These are phyloP conservation scores for Cryptosula pallasiana DNA, from an alignment of 2,888 invertebrate species.

Conservation along the genomic window DNA sequence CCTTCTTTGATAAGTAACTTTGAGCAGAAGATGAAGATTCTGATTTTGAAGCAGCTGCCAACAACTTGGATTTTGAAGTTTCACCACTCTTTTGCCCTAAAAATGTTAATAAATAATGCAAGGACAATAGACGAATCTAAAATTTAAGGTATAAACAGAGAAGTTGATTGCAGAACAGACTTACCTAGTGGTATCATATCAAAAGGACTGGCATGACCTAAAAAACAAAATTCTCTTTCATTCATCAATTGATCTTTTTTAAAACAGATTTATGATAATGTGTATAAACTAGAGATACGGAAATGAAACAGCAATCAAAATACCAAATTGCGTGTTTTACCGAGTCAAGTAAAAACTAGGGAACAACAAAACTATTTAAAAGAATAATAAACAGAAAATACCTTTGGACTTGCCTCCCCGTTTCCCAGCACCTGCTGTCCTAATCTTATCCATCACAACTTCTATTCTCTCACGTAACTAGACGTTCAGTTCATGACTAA, in stretches of 20 bases:
- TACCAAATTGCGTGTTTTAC: neutral
- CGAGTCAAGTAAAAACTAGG: neutral
- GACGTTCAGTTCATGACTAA: too few relatives aligned
- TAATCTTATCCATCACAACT: conserved; percentile 4
- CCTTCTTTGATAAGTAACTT: neutral
- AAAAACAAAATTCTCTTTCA: too few relatives aligned
- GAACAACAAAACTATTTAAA: too few relatives aligned
- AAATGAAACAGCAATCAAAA: neutral
- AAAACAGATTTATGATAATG: neutral
- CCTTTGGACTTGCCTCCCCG: conserved; percentile 1
- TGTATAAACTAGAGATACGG: neutral
- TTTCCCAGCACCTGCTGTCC: neutral
- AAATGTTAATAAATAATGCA: conserved; percentile 22
- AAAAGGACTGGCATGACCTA: conserved; percentile 44
- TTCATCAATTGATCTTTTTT: neutral
- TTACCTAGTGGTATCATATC: conserved; percentile 54
- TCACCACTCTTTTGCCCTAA: conserved; percentile 20
- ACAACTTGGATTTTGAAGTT: conserved; percentile 22
- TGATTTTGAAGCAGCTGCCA: conserved; percentile 17
- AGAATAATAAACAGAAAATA: too few relatives aligned
- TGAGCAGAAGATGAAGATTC: neutral
- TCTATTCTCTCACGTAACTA: too few relatives aligned
- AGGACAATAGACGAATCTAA: too few relatives aligned
- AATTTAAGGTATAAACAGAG: too few relatives aligned
- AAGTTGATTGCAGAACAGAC: too few relatives aligned